Evolutionary conservation across 2,113 vertebrate species (phyloP).

Genomic region (Podarcis muralis): DNA sequence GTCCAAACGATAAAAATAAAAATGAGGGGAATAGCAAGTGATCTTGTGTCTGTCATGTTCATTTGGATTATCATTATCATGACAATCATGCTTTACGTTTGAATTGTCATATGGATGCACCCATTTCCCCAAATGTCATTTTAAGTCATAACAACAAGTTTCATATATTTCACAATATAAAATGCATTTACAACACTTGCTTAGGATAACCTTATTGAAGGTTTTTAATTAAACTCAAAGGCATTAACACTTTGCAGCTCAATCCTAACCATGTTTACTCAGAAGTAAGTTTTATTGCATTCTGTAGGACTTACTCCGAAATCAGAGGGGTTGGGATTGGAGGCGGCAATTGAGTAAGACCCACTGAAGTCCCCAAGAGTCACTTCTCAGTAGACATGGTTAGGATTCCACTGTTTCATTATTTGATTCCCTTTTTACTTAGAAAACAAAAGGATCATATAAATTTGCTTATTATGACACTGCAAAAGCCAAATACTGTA

Average conservation of each 20-base stretch:
- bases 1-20: constrained; percentile 56
- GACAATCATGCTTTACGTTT: constrained; percentile 68
- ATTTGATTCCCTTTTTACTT: constrained; percentile 37
- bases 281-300: too few species aligned
- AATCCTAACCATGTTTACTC: too few species aligned
- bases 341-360: too few species aligned
- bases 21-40: constrained; percentile 49
- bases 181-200: constrained; percentile 43
- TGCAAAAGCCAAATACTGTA: constrained; percentile 54
- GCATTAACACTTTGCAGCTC: constrained; percentile 42
- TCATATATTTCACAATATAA: constrained; percentile 36
- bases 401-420: not conserved
- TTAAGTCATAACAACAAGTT: constrained; percentile 44
- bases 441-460: constrained; percentile 41
- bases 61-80: constrained; percentile 61
- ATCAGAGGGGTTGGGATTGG: too few species aligned
- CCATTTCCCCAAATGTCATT: constrained; percentile 45
- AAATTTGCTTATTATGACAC: constrained; percentile 56
- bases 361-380: too few species aligned
- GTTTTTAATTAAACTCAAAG: constrained; percentile 49
- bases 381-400: too few species aligned
- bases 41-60: constrained; percentile 67
- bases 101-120: constrained; percentile 54
- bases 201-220: constrained; percentile 39
- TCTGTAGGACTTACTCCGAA: too few species aligned